phyloP scores from a whole-genome alignment of 2,888 invertebrate genomes.

The Prosapia bicincta region DNA sequence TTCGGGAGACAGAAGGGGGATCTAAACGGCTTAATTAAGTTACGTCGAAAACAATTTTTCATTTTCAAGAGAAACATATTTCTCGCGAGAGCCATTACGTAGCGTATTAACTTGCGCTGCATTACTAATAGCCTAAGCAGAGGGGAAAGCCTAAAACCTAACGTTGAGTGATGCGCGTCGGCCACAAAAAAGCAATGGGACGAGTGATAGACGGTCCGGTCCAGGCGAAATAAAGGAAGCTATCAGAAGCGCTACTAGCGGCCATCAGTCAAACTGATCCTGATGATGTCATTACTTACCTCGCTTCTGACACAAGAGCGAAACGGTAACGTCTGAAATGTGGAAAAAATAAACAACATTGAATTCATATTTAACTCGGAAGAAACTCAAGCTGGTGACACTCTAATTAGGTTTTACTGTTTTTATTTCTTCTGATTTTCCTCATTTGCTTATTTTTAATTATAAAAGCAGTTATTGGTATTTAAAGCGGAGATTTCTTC shows the following conservation, averaged over 20 bases:
- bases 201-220: background rate
- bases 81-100: background rate
- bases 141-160: background rate
- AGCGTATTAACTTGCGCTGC: background rate
- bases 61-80: background rate
- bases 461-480: no score
- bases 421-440: no score
- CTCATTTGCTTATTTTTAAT: no score
- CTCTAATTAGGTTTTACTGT: no score
- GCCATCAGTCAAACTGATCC: background rate
- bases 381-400: no score
- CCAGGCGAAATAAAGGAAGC: background rate
- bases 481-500: no score
- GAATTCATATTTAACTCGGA: no score
- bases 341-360: no score
- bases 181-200: background rate
- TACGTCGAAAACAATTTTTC: background rate
- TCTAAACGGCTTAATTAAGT: background rate
- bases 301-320: background rate
- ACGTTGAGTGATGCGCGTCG: background rate
- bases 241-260: background rate
- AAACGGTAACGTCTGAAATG: no score
- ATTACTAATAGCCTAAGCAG: background rate
- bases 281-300: background rate
- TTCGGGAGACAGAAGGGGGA: background rate